Conservation (phyloP, 2,888 invertebrate genomes). For the Epinotia bilunana region DNA sequence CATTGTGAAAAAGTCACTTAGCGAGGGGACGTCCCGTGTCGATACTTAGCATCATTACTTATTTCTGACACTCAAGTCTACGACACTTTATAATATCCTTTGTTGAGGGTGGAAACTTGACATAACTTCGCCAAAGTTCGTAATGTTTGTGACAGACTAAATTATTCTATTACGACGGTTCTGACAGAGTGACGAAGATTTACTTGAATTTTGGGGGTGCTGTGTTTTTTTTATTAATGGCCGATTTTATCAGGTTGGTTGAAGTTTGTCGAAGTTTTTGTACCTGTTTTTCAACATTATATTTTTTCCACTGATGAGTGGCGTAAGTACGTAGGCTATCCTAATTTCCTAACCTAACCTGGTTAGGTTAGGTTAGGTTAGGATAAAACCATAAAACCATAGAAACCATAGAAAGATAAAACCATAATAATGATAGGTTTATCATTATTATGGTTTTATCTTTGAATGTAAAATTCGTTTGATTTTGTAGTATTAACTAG, state of each 20-base stretch:
- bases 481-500: too few relatives aligned
- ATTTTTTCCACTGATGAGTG: too few relatives aligned
- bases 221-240: conserved; percentile 30
- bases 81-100: conserved; percentile 52
- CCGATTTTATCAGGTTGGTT: neutral
- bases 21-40: conserved; percentile 32
- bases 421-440: too few relatives aligned
- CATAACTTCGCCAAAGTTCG: conserved; percentile 54
- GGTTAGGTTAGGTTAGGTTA: too few relatives aligned
- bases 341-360: too few relatives aligned
- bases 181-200: conserved; percentile 50
- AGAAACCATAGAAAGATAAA: too few relatives aligned
- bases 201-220: conserved; percentile 38
- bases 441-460: too few relatives aligned
- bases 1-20: conserved; percentile 44
- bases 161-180: conserved; percentile 59
- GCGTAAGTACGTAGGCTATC: too few relatives aligned
- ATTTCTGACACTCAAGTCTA: conserved; percentile 44
- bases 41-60: conserved; percentile 44
- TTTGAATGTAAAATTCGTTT: too few relatives aligned
- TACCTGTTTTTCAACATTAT: neutral
- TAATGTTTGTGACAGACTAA: conserved; percentile 59
- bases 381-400: too few relatives aligned
- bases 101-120: conserved; percentile 54
- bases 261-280: neutral